These are phyloP conservation scores for Jaculus jaculus DNA, from an alignment of 2,113 vertebrate species.

Conservation along the genomic window DNA sequence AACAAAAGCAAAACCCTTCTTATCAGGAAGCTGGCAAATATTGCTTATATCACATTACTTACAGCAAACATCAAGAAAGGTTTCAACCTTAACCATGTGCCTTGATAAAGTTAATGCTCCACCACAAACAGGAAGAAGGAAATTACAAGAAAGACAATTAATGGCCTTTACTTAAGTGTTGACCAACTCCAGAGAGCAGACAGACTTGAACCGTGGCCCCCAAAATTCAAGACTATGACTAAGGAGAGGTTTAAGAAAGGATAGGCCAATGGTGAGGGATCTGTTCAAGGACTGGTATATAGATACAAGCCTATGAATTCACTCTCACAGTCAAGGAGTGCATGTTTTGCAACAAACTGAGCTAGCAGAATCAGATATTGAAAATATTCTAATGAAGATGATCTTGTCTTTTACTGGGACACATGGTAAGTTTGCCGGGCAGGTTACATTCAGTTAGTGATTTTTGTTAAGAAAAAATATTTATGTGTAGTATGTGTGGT, in stretches of 20 bases:
- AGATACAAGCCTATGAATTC: neutral
- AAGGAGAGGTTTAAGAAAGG: neutral
- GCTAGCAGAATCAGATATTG: neutral
- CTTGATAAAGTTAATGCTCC: no score
- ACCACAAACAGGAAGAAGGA: neutral
- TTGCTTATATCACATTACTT: neutral
- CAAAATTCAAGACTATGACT: neutral
- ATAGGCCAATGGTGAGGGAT: accelerated
- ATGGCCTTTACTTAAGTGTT: neutral
- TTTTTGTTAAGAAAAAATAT: neutral
- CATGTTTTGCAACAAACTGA: neutral
- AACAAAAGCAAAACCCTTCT: no score
- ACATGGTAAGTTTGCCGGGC: constrained; percentile 19
- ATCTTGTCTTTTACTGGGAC: neutral
- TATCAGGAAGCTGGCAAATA: neutral
- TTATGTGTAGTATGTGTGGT: no score
- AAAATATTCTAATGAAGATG: neutral
- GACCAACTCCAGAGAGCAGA: neutral
- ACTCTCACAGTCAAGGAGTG: neutral
- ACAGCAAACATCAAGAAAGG: constrained; percentile 4
- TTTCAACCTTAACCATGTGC: neutral
- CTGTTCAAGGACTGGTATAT: neutral
- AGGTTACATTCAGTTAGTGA: constrained; percentile 7
- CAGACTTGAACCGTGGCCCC: neutral
- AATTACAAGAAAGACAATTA: neutral